Base-by-base conservation (phyloP, 2,797 vertebrate species). In the Centropyge bicolor region DNA sequence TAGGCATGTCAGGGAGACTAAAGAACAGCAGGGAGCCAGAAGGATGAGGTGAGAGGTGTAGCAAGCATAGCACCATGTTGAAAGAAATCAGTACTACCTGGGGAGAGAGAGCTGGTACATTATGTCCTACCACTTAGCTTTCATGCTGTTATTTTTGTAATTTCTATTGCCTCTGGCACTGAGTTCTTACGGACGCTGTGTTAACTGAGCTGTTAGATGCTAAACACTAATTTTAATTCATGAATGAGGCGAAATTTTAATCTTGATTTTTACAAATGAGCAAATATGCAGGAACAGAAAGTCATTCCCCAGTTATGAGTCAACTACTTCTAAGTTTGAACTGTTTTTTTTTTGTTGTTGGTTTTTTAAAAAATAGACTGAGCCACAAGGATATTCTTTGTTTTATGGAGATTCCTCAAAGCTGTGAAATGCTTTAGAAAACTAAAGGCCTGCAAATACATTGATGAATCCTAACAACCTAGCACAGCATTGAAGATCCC, bases 11-110 rank as follows among this genome's bases (percentile, higher is more conserved):
- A 69, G 71, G 72, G 85, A 86, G 87, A 82, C 78, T 78, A 74
- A 83, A 81, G 86, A 92, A 61, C 88, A 92, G 91, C 86, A 88
- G 89, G 88, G 83, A 85, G 86, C 84, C 84, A 85, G 78, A 82
- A 82, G 85, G 83, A 91, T 60, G 83, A 86, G 88, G 91, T 88
- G 85, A 91, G 87, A 90, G 83, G 84, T 90, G 82, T 70, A 82
- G 87, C 1, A 52, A 87, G 76, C 84, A 80, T 60, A 86, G 88
- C 17, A 59, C 75, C 88, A 90, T 90, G 91, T 84, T 90, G 84
- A 87, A 90, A 88, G 86, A 85, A 92, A 90, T 89, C 89, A 70
- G 84, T 69, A 27, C 81, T 81, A 88, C 87, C 90, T 87, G 84
- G 75, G 78, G 76, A 91, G 86, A 82, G 57, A 78, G 79, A 82